Evolutionary conservation across 1,140 invertebrate genomes (phyloP), one percentile per base, ranked within the genome.

Genomic region (Teleogryllus occipitalis): DNA sequence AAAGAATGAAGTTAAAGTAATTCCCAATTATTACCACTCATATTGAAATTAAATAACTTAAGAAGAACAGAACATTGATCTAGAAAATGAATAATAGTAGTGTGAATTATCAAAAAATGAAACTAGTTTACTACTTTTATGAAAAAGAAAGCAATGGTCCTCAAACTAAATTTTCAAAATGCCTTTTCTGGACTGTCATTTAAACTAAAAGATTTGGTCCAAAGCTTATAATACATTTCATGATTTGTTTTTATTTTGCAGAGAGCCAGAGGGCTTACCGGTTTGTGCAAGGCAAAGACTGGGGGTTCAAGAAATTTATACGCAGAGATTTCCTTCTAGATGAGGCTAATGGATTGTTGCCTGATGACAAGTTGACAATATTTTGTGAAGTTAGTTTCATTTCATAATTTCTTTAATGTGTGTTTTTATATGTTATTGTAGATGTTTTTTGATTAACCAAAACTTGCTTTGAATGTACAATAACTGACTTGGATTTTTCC

Each of bases 281-380:
- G 89, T 99, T 99, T 88, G 97, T 99, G 54, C 97, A 99, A 89
- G 98, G 98, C 83, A 99, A 99, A 89, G 98, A 99, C 89, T 99
- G 98, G 98, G 98, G 98, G 77, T 99, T 99, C 89, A 99, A 99
- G 89, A 99, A 99, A 87, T 99, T 99, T 86, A 99, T 99, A 80
- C 90, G 98, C 85, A 90, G 98, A 88, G 98, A 99, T 88, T 99
- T 99, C 88, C 90, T 99, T 76, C 88, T 99, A 85, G 98, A 99
- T 87, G 98, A 99, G 90, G 95, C 95, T 74, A 99, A 99, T 86
- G 98, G 98, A 80, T 90, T 99, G 46, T 88, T 99, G 83, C 97
- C 98, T 15, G 97, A 99, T 87, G 98, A 99, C 86, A 99, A 99
- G 90, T 89, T 99, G 85, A 99, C 98, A 83, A 97, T 99, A 90